Evolutionary conservation across 2,888 invertebrate species (phyloP).

Genomic region (Agonopterix heracliana): DNA sequence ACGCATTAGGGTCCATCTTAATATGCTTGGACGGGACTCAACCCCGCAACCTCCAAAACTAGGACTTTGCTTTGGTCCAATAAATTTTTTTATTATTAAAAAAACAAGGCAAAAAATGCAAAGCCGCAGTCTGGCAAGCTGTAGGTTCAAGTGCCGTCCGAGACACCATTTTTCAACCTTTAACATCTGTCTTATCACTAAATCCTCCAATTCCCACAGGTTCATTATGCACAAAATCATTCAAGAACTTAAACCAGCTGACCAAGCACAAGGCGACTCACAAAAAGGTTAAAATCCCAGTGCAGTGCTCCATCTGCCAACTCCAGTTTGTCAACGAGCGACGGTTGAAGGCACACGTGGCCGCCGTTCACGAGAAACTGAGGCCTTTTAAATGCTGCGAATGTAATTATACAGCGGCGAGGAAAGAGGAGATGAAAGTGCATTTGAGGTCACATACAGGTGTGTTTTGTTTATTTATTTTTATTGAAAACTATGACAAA

Average conservation of each 20-base stretch:
- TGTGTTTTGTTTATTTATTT: slow-evolving; percentile 23
- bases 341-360: slow-evolving; percentile 71
- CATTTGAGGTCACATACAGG: slow-evolving; percentile 84
- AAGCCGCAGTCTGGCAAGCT: no score
- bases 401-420: slow-evolving; percentile 81
- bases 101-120: no score
- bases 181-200: no score
- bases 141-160: no score
- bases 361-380: slow-evolving; percentile 80
- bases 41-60: no score
- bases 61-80: no score
- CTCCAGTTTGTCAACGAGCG: slow-evolving; percentile 73
- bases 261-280: slow-evolving; percentile 84
- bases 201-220: slow-evolving; percentile 27
- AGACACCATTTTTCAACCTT: no score
- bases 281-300: slow-evolving; percentile 42
- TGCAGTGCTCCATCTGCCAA: slow-evolving; percentile 77
- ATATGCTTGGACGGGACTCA: no score
- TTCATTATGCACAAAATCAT: slow-evolving; percentile 83
- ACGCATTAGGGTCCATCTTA: no score
- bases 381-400: slow-evolving; percentile 80
- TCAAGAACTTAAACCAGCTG: slow-evolving; percentile 87
- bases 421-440: slow-evolving; percentile 79
- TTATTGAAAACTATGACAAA: no score
- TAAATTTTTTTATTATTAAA: no score